Base-by-base conservation (phyloP, 2,888 invertebrate genomes). In the Idaea straminata region DNA sequence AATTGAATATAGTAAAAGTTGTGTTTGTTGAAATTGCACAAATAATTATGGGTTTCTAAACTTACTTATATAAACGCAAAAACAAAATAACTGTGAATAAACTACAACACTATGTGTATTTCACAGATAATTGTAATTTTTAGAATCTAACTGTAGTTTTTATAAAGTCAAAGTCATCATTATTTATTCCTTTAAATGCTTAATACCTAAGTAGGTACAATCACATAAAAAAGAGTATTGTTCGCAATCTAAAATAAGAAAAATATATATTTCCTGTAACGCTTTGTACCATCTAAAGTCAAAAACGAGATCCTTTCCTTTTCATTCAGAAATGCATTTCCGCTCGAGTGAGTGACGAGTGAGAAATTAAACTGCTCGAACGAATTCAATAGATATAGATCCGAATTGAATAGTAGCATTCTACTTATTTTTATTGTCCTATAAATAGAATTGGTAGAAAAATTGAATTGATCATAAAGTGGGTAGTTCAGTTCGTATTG, bases 281-380 rank as follows among this genome's bases (percentile, higher is more conserved):
- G 47, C 47, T 47, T 47, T 47, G 47, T 47, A 47, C 47, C 47
- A 10, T 25, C 25, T 25, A 25, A 25, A 47, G 47, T 47, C 47
- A 47, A 25, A 25, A 25, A 25, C 10, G 10, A 47, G 47, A 47
- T 47, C 47, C 47, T 47, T 47, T 10, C 47, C 47, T 47, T 47
- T 47, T 47, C 47, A 47, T 47, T 47, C 47, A 47, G 47, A 47
- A 47, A 47, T 47, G 47, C 47, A 47, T 47, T 47, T 47, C 47
- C 47, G 10, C 47, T 47, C 47, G 47, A 47, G 47, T 47, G 47
- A 47, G 47, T 47, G 47, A 47, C 47, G 47, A 47, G 47, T 47
- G 47, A 47, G 47, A 47, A 47, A 47, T 47, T 47, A 47, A 47
- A 47, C 47, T 47, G 47, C 47, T 47, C 47, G 47, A 47, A 47